Evolutionary conservation across 2,113 vertebrate species (phyloP).

Genomic region (Axis porcinus): DNA sequence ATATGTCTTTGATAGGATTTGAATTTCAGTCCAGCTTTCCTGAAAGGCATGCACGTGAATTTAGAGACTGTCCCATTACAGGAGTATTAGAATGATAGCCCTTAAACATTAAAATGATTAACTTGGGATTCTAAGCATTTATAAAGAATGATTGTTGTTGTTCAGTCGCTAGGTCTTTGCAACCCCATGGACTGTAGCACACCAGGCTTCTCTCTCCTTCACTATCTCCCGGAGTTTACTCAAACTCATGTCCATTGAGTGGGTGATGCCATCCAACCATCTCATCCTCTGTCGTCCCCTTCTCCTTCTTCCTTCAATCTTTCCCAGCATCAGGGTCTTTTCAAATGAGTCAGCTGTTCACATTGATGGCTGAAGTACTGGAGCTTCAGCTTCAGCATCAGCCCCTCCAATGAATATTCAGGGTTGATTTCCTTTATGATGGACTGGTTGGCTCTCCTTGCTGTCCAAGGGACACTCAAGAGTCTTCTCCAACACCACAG

Average conservation of each 20-base stretch:
- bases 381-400: not conserved
- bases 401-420: not conserved
- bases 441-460: not conserved
- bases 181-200: not conserved
- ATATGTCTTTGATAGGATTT: slow-evolving; percentile 22
- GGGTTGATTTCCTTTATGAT: not conserved
- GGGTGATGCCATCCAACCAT: not conserved
- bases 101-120: slow-evolving; percentile 71
- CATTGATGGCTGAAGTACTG: not conserved
- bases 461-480: not conserved
- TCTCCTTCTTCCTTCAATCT: not conserved
- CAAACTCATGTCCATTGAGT: not conserved
- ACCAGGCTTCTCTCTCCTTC: not conserved
- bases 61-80: slow-evolving; percentile 62
- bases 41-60: slow-evolving; percentile 62
- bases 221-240: not conserved
- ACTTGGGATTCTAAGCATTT: slow-evolving; percentile 68
- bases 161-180: not conserved
- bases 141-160: slow-evolving; percentile 56
- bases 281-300: not conserved
- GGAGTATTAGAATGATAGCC: slow-evolving; percentile 62
- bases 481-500: not conserved
- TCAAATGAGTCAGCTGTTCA: not conserved
- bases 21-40: slow-evolving; percentile 63
- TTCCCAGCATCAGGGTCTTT: not conserved